Evolutionary conservation across 2,113 vertebrate genomes (phyloP), one percentile per base, ranked within the genome.

Genomic region (Gallinago media): DNA sequence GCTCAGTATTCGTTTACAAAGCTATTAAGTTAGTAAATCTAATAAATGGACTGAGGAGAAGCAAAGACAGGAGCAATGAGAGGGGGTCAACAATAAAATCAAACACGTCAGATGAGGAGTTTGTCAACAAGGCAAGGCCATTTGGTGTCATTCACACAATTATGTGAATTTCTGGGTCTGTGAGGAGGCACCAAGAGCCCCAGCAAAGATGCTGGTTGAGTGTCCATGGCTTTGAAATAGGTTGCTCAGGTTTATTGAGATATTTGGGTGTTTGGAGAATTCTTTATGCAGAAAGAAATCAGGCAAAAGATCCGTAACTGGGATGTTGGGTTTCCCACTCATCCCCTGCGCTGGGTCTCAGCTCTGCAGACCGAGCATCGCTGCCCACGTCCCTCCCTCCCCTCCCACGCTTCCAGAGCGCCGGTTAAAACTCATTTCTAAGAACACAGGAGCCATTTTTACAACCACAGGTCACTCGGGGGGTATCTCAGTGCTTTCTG

Each of bases 391-490:
- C 42, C n/a, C 31, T 21, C 18, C 4, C 7, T 21, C 6, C 70
- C 13, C 49, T 36, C 20, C 36, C 22, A 36, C 3, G 1, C 63
- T 55, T 4, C 13, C 26, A 63, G 36, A 66, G 40, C 40, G 61
- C 44, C 7, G 16, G 27, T 59, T 58, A 7, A 47, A 29, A 40
- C 15, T 3, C 0, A 58, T 49, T 77, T 46, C 55, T 38, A 34
- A 23, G 8, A 29, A 8, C n/a, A 2, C 25, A 15, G 44, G 63
- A 74, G 76, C 46, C 6, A 5, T 79, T 79, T 68, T 47, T 65
- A 25, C 19, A 17, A 0, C 5, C 1, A 0, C 4, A 49, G 83
- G 46, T 70, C 46, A 54, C 89, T 36, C 3, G 2, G 0, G 67
- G 71, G 75, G 32, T 44, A 54, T 20, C 49, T 23, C 54, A 0